Percentiles rank a stretch among this genome's conserved stretches.
These are phyloP conservation scores for Byasa hedistus DNA, from an alignment of 2,888 invertebrate species.

Conservation along the genomic window DNA sequence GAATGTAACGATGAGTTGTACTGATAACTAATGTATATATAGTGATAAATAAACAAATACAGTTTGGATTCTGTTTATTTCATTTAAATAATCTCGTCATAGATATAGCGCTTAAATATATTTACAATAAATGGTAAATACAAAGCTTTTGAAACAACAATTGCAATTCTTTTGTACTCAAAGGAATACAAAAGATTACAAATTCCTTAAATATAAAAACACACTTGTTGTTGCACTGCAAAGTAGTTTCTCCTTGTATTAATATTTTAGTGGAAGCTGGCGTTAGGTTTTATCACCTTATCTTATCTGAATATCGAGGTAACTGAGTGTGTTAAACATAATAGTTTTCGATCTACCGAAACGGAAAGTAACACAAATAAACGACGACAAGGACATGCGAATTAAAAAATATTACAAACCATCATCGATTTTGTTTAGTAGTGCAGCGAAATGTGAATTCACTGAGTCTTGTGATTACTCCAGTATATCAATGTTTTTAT, in stretches of 20 bases:
- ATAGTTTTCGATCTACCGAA: not conserved
- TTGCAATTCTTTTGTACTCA: constrained; percentile 16
- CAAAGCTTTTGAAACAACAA: constrained; percentile 27
- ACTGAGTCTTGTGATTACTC: too few relatives aligned
- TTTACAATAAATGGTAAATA: constrained; percentile 38
- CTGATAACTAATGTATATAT: constrained; percentile 33
- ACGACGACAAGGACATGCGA: not conserved
- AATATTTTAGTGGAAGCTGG: not conserved
- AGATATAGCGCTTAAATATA: constrained; percentile 21
- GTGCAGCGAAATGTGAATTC: too few relatives aligned
- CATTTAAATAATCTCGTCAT: not conserved
- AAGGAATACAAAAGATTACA: constrained; percentile 18
- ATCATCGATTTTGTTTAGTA: not conserved
- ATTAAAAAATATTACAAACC: not conserved
- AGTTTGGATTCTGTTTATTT: constrained; percentile 11
- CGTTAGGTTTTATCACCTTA: not conserved
- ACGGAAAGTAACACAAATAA: not conserved
- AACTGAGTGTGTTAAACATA: not conserved
- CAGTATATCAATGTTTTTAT: too few relatives aligned
- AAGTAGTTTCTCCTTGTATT: not conserved
- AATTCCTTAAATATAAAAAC: not conserved
- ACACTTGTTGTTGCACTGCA: not conserved
- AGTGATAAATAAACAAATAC: constrained; percentile 22
- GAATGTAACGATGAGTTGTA: constrained; percentile 11
- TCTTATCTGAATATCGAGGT: not conserved